Evolutionary conservation across 2,797 vertebrate genomes (phyloP).

Genomic region (Danio choprae): DNA sequence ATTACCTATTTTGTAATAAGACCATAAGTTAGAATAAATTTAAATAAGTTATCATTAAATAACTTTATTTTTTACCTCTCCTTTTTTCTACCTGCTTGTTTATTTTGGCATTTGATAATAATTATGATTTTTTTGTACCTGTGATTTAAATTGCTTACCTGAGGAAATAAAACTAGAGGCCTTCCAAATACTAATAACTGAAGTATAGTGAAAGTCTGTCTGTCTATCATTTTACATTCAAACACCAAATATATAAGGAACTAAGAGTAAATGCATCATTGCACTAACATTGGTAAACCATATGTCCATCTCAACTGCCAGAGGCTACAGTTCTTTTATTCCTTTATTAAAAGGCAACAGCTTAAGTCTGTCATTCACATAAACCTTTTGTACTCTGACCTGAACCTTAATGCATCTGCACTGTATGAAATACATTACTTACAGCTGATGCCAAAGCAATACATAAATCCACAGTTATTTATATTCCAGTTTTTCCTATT

Average conservation of each 20-base stretch:
- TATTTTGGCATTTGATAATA: too few species aligned
- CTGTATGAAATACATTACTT: slow-evolving; percentile 30
- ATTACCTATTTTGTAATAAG: too few species aligned
- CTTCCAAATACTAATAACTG: neutral
- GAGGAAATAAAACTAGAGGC: too few species aligned
- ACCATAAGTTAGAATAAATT: too few species aligned
- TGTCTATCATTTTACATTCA: neutral
- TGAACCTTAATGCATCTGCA: slow-evolving; percentile 22
- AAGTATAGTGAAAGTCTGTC: too few species aligned
- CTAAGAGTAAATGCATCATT: neutral
- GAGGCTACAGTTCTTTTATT: slow-evolving; percentile 24
- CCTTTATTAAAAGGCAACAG: slow-evolving; percentile 23
- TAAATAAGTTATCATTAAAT: too few species aligned
- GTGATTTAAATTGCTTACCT: too few species aligned
- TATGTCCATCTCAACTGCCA: slow-evolving; percentile 20
- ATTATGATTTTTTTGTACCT: too few species aligned
- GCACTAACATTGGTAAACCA: neutral
- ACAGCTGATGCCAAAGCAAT: neutral
- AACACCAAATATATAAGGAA: neutral
- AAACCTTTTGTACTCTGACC: slow-evolving; percentile 14
- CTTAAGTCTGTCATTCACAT: neutral
- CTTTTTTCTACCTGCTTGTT: too few species aligned
- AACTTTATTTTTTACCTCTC: too few species aligned
- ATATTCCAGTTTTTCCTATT: neutral
- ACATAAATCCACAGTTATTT: neutral